A percentile compares a stretch with the other conserved stretches of the same genome.
phyloP scores from a whole-genome alignment of 2,797 vertebrate genomes.

The Rhinella marina region DNA sequence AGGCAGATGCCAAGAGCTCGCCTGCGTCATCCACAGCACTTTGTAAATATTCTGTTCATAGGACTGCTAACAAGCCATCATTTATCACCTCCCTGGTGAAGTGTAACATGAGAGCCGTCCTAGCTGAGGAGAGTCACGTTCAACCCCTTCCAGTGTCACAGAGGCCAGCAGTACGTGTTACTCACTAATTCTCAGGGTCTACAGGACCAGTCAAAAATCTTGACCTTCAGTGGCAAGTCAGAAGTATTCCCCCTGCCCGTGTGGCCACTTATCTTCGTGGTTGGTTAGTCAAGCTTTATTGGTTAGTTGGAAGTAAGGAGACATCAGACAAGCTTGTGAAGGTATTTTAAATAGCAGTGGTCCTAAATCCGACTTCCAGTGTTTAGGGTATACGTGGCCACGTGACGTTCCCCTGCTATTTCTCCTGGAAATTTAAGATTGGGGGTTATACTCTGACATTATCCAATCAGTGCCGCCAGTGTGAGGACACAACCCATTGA shows the following conservation, averaged over 20 bases:
- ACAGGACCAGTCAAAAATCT: background rate
- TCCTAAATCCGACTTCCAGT: too few species aligned
- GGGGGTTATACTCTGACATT: too few species aligned
- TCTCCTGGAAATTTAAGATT: too few species aligned
- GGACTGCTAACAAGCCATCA: conserved; percentile 54
- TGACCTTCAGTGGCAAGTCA: background rate
- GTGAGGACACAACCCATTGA: too few species aligned
- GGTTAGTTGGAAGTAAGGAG: background rate
- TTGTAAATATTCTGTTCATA: conserved; percentile 59
- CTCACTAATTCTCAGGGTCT: background rate
- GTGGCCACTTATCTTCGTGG: background rate
- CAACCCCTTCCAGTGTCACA: conserved; percentile 24
- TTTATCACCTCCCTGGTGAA: conserved; percentile 58
- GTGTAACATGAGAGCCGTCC: conserved; percentile 56
- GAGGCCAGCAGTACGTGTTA: conserved; percentile 17
- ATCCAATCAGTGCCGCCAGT: too few species aligned
- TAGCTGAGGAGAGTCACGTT: conserved; percentile 59
- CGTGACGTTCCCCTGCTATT: too few species aligned
- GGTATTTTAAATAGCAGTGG: background rate
- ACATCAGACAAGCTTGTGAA: background rate
- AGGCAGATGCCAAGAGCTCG: conserved; percentile 53
- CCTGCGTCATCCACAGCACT: conserved; percentile 59
- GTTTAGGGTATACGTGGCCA: too few species aligned
- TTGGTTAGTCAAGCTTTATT: background rate
- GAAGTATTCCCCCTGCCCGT: background rate